Percentiles rank a stretch among this genome's conserved stretches.
phyloP scores from a whole-genome alignment of 2,113 vertebrate genomes.

The Lepidothrix coronata region DNA sequence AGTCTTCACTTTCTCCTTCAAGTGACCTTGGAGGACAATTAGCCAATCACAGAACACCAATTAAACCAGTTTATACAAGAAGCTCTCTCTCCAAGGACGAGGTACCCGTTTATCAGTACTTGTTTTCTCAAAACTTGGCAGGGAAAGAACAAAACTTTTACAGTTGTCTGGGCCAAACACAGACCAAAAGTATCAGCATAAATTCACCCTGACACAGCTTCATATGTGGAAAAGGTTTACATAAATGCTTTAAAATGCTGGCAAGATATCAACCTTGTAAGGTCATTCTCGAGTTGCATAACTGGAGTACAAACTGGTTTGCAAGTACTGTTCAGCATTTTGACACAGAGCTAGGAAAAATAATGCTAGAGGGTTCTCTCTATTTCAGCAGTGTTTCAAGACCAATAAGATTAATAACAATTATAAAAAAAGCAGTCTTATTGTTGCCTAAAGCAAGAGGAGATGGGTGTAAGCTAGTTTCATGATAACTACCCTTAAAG shows the following conservation, averaged over 20 bases:
- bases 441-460: background rate
- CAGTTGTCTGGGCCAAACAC: no score
- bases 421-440: background rate
- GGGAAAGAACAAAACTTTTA: no score
- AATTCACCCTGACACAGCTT: background rate
- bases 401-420: slow-evolving; percentile 34
- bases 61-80: no score
- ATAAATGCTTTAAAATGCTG: slow-evolving; percentile 4
- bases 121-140: no score
- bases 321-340: background rate
- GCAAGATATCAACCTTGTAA: background rate
- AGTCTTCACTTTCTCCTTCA: no score
- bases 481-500: background rate
- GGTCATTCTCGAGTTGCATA: slow-evolving; percentile 1
- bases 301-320: slow-evolving; percentile 55
- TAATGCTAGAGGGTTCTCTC: slow-evolving; percentile 17
- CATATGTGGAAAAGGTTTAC: background rate
- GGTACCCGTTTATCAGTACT: no score
- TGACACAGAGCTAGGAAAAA: slow-evolving; percentile 41
- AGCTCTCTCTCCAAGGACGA: no score
- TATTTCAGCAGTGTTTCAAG: slow-evolving; percentile 35
- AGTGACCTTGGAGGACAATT: no score
- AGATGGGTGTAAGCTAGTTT: background rate
- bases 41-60: no score
- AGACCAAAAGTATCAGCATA: no score